phyloP scores from a whole-genome alignment of 2,797 vertebrate genomes.

The Cuculus canorus region DNA sequence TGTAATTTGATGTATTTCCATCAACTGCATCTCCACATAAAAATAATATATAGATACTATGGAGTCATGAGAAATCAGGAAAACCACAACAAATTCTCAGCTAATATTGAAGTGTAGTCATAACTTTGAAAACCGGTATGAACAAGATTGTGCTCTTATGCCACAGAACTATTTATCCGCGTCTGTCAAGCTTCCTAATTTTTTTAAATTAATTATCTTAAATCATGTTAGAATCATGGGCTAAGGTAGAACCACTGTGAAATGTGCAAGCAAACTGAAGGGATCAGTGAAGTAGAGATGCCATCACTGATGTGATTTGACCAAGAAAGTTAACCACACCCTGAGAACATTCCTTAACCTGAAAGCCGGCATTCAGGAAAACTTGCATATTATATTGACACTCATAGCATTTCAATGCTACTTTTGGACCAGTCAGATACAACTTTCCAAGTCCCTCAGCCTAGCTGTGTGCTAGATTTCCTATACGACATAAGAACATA shows the following conservation, averaged over 20 bases:
- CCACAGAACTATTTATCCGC: neutral
- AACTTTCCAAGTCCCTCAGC: slow-evolving; percentile 20
- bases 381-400: neutral
- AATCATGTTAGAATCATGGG: neutral
- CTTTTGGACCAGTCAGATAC: slow-evolving; percentile 25
- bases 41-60: neutral
- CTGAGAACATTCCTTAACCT: neutral
- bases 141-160: neutral
- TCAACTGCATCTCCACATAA: neutral
- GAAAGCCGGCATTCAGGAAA: neutral
- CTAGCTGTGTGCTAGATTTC: slow-evolving; percentile 37
- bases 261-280: neutral
- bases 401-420: neutral
- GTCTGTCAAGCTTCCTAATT: neutral
- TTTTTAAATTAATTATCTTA: neutral
- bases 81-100: neutral
- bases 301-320: neutral
- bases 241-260: neutral
- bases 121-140: neutral
- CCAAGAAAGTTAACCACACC: neutral
- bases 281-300: neutral
- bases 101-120: neutral
- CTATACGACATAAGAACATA: neutral
- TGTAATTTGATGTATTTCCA: neutral
- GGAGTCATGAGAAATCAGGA: neutral